Base-by-base conservation (phyloP, 2,888 invertebrate genomes). In the Parthenolecanium corni region DNA sequence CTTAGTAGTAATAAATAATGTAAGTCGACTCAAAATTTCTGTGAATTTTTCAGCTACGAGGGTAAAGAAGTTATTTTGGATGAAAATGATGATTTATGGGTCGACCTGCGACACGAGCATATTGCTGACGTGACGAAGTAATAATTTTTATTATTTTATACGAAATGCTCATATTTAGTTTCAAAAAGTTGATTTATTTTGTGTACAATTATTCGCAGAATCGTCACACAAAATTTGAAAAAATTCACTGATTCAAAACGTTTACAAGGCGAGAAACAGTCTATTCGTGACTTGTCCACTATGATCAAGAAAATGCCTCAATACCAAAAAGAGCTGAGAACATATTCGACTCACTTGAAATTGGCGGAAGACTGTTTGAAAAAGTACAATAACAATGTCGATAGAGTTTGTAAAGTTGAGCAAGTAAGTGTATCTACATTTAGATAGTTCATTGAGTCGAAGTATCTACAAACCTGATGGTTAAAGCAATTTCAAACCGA, bases 261-360 rank as follows among this genome's bases (percentile, higher is more conserved):
- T 68, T 89, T 91, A 88, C 76, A 80, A 77, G 84, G 87, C 52
- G 95, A 97, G 74, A 95, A 96, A 73, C 86, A 91, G 67, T 91
- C 90, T 0, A 92, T 99, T 86, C 86, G 95, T 63, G 98, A 99
- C 76, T 78, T 99, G 64, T 93, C 94, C 0, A 90, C 93, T 73
- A 97, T 99, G 96, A 95, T 99, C 70, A 99, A 99, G 77, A 97
- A 97, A 76, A 98, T 98, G 96, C 98, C 98, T 0, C 98, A 99
- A 75, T 97, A 98, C 74, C 98, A 99, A 76, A 98, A 98, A 75
- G 98, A 99, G 74, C 77, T 99, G 69, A 95, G 93, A 68, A 97
- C 97, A 76, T 99, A 98, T 76, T 93, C 96, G 14, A 97, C 97
- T 16, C 97, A 98, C 75, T 81, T 99, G 70, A 94, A 96, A 74